These are phyloP conservation scores for Rhinella marina DNA, from an alignment of 2,797 vertebrate genomes.

Conservation along the genomic window DNA sequence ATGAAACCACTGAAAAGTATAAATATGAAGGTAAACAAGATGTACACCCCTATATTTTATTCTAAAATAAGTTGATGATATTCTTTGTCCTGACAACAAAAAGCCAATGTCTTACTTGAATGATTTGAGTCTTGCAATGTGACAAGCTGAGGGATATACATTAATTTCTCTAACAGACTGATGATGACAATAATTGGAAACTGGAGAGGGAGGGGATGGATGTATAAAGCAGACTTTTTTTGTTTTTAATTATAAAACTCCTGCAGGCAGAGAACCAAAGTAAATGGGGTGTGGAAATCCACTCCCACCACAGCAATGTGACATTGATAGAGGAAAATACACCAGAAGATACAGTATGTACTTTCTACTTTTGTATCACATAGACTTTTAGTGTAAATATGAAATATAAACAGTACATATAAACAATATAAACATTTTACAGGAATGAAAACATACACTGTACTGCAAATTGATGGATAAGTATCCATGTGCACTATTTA, in stretches of 20 bases:
- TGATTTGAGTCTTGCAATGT: neutral
- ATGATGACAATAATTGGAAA: conserved; percentile 31
- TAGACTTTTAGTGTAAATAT: neutral
- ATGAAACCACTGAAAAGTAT: conserved; percentile 85
- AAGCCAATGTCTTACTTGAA: neutral
- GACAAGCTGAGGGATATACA: conserved; percentile 3
- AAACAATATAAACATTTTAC: too few relatives aligned
- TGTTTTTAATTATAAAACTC: conserved; percentile 14
- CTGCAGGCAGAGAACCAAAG: conserved; percentile 28
- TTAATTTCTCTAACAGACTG: conserved; percentile 5
- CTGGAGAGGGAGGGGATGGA: neutral
- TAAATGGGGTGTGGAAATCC: conserved; percentile 17
- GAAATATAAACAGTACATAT: neutral
- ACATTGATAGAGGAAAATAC: conserved; percentile 24
- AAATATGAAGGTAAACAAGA: conserved; percentile 9
- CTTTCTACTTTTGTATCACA: neutral
- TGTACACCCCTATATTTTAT: neutral
- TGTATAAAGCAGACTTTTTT: neutral
- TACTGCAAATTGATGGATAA: neutral
- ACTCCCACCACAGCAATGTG: conserved; percentile 36
- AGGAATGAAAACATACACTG: neutral
- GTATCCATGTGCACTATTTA: neutral
- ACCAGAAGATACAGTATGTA: neutral
- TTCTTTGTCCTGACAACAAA: neutral
- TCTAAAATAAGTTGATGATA: neutral